phyloP scores from a whole-genome alignment of 2,113 vertebrate genomes.

The Rhynchomys soricoides region DNA sequence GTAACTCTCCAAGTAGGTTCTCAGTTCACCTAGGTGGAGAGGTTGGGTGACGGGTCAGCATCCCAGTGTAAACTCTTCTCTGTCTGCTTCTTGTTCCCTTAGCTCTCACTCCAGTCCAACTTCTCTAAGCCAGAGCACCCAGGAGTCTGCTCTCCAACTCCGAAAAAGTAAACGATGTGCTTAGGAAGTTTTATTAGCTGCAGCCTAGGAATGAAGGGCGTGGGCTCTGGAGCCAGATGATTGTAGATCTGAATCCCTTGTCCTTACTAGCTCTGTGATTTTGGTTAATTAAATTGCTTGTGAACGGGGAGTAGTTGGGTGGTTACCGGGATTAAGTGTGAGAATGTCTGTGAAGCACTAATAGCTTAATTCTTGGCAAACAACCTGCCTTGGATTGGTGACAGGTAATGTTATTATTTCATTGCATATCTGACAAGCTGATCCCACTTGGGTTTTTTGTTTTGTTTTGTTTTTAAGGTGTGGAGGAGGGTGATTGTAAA shows the following conservation, averaged over 20 bases:
- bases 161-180: slow-evolving; percentile 24
- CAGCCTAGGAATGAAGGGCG: not conserved
- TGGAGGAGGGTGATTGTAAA: not conserved
- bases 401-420: not conserved
- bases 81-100: not conserved
- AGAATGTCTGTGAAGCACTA: not conserved
- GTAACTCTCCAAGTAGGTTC: not conserved
- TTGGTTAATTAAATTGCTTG: slow-evolving; percentile 21
- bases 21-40: not conserved
- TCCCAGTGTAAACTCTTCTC: not conserved
- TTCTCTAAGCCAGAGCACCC: not conserved
- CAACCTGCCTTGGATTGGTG: not conserved
- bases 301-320: not conserved
- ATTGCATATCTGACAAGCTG: slow-evolving; percentile 21
- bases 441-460: not conserved
- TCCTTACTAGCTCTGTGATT: not conserved
- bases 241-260: not conserved
- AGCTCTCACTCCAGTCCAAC: not conserved
- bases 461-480: not conserved
- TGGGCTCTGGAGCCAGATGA: not conserved
- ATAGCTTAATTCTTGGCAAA: not conserved
- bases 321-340: slow-evolving; percentile 7
- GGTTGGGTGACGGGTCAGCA: not conserved
- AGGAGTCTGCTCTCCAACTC: not conserved
- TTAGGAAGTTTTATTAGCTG: not conserved